Evolutionary conservation across 2,113 vertebrate species (phyloP), one percentile per base, ranked within the genome.

Genomic region (Vireo altiloquus): DNA sequence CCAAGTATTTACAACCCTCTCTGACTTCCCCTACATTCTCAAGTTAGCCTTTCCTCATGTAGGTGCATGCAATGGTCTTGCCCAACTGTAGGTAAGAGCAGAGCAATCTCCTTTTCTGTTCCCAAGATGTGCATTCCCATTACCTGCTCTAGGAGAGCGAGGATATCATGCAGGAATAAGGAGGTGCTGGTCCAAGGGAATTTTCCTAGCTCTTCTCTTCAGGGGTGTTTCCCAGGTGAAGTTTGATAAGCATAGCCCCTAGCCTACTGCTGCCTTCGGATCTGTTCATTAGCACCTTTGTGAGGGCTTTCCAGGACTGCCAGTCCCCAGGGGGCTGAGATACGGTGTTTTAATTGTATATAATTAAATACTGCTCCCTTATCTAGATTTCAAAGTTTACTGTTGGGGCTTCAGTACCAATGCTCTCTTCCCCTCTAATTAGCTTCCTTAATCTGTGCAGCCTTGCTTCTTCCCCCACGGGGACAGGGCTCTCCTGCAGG

Each of bases 341-440:
- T 40, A 90, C 22, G 0, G 39, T 92, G 79, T 80, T 95, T 96
- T 96, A 97, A 96, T 96, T 96, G 90, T 75, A 89, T 72, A 74
- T 95, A 96, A 97, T 97, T 97, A 97, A 97, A 95, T 13, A 94
- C 65, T 56, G 76, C 52, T 97, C 57, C 92, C 93, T 91, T 92
- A 94, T 69, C 95, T 95, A 94, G 95, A 95, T 82, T 92, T 91
- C 71, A 94, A 65, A 91, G 75, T 95, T 95, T 94, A 93, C 93
- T 95, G 92, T 77, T 88, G 95, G 70, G 75, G 83, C 79, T 94
- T 89, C 69, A 79, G 87, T 63, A 65, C 82, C 89, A 42, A 30
- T 40, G 63, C 57, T 91, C 70, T 66, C 76, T 77, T 91, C 79
- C 50, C 72, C 54, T 94, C 94, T 96, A 97, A 97, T 97, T 96